Evolutionary conservation across 2,797 vertebrate species (phyloP).

Genomic region (Notolepis coatsorum): DNA sequence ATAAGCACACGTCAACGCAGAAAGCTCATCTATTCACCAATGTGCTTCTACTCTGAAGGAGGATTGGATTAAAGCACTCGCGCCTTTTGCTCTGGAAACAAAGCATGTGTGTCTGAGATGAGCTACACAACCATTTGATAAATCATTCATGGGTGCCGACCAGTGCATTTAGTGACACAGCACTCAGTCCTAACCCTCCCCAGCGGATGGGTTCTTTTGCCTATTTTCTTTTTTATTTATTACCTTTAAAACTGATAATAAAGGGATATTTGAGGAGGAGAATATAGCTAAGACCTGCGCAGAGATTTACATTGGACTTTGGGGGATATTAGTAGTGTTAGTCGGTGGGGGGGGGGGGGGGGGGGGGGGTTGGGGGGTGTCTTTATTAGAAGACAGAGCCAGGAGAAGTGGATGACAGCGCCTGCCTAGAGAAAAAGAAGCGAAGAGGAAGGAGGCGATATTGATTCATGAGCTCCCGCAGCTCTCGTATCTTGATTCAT

Average conservation of each 20-base stretch:
- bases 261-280: slow-evolving; percentile 39
- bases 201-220: slow-evolving; percentile 60
- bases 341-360: neutral
- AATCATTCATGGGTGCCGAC: slow-evolving; percentile 72
- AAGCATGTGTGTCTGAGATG: slow-evolving; percentile 65
- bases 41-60: slow-evolving; percentile 22
- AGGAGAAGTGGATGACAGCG: slow-evolving; percentile 56
- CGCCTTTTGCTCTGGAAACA: slow-evolving; percentile 57
- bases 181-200: slow-evolving; percentile 56
- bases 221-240: slow-evolving; percentile 55
- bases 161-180: slow-evolving; percentile 67
- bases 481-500: slow-evolving; percentile 70
- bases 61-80: slow-evolving; percentile 53
- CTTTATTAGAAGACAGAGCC: slow-evolving; percentile 66
- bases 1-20: neutral
- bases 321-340: slow-evolving; percentile 40
- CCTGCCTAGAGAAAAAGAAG: slow-evolving; percentile 58
- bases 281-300: slow-evolving; percentile 40
- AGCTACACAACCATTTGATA: slow-evolving; percentile 71
- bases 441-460: slow-evolving; percentile 59
- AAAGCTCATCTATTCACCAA: slow-evolving; percentile 40
- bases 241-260: slow-evolving; percentile 40
- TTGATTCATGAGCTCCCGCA: slow-evolving; percentile 79
- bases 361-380: slow-evolving; percentile 26
- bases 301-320: slow-evolving; percentile 33